These are phyloP conservation scores for Drosophila paramelanica DNA, from an alignment of 2,888 invertebrate species.

Conservation along the genomic window DNA sequence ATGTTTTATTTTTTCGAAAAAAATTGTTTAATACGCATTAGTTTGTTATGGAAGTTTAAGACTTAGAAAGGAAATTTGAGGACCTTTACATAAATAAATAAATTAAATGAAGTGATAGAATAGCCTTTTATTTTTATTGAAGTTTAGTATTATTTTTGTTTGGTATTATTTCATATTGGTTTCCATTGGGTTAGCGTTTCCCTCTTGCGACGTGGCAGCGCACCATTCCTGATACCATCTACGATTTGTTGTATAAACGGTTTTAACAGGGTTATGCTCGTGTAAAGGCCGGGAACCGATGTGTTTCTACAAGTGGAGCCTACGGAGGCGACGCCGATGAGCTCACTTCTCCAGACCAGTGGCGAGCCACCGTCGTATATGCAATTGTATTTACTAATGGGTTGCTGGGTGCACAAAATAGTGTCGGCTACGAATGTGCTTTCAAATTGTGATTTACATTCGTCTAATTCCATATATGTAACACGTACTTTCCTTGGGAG, in stretches of 20 bases:
- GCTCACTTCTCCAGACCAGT: background rate
- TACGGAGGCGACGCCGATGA: slow-evolving; percentile 45
- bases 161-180: too few relatives aligned
- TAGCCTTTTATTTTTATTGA: too few relatives aligned
- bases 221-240: background rate
- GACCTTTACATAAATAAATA: too few relatives aligned
- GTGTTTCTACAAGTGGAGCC: slow-evolving; percentile 40
- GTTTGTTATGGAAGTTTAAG: too few relatives aligned
- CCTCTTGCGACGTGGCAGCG: too few relatives aligned
- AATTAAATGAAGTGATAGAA: too few relatives aligned
- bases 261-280: slow-evolving; percentile 21
- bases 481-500: slow-evolving; percentile 5
- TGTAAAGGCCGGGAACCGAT: slow-evolving; percentile 36
- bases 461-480: background rate
- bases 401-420: background rate
- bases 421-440: slow-evolving; percentile 1
- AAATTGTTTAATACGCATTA: too few relatives aligned
- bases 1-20: too few relatives aligned
- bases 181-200: too few relatives aligned
- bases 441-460: background rate
- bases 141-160: too few relatives aligned
- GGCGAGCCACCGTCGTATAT: slow-evolving; percentile 3
- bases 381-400: background rate
- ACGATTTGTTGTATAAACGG: slow-evolving; percentile 8
- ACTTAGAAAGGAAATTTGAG: too few relatives aligned